Evolutionary conservation across 1,140 invertebrate genomes (phyloP).

Genomic region (Drosophila lacteicornis): DNA sequence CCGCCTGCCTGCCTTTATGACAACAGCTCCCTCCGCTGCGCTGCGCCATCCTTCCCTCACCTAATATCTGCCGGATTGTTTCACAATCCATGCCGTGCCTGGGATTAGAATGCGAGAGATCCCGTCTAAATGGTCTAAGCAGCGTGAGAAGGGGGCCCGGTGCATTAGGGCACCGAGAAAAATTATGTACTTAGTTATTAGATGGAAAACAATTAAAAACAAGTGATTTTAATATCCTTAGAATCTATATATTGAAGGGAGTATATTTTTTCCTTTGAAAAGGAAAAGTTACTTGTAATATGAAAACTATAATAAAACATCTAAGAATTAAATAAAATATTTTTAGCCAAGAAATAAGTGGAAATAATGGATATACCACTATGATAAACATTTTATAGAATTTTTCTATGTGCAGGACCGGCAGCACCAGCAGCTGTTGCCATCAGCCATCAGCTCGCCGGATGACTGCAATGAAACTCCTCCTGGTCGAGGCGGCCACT

Average conservation of each 20-base stretch:
- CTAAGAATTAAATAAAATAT: too few species aligned
- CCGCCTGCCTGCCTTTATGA: not conserved
- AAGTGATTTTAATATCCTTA: too few species aligned
- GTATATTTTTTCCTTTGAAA: too few species aligned
- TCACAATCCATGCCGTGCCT: conserved; percentile 21
- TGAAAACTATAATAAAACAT: too few species aligned
- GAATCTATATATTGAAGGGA: too few species aligned
- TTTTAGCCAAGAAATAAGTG: too few species aligned
- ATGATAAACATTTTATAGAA: too few species aligned
- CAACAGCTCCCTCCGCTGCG: not conserved
- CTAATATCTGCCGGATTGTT: conserved; percentile 28
- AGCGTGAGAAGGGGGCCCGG: not conserved
- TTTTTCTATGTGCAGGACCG: conserved; percentile 13
- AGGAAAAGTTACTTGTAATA: too few species aligned
- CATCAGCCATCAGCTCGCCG: conserved; percentile 38
- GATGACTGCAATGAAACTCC: conserved; percentile 37
- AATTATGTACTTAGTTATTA: not conserved
- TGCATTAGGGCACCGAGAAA: conserved; percentile 5
- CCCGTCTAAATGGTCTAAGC: conserved; percentile 13
- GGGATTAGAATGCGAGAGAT: conserved; percentile 31
- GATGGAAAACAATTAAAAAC: not conserved
- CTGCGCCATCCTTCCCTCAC: not conserved
- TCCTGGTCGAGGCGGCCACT: conserved; percentile 50
- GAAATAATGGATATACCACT: too few species aligned
- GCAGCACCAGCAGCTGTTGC: conserved; percentile 38